phyloP scores from a whole-genome alignment of 2,888 invertebrate species.

The Mythimna ferrago region DNA sequence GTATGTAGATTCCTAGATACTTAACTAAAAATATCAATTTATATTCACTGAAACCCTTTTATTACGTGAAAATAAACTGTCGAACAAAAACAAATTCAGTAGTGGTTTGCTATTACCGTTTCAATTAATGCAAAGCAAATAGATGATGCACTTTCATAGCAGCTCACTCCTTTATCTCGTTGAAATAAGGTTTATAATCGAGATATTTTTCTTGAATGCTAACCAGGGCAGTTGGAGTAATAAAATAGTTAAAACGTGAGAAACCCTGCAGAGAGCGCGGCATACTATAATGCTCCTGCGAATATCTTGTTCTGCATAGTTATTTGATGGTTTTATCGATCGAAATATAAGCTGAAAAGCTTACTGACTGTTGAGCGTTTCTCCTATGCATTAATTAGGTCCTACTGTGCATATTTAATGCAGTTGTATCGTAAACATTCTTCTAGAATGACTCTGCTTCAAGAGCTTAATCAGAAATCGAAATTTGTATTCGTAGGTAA shows the following conservation, averaged over 20 bases:
- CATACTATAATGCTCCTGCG: slow-evolving; percentile 67
- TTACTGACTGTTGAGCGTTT: slow-evolving; percentile 34
- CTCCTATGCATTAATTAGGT: slow-evolving; percentile 29
- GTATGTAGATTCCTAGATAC: not conserved
- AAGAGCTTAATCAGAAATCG: not conserved
- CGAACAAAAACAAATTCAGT: slow-evolving; percentile 43
- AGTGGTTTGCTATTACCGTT: slow-evolving; percentile 49
- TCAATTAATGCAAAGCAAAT: slow-evolving; percentile 54
- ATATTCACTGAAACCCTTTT: slow-evolving; percentile 9
- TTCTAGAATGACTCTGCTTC: not conserved
- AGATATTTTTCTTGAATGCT: slow-evolving; percentile 24
- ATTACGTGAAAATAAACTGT: slow-evolving; percentile 31
- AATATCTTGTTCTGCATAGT: slow-evolving; percentile 75
- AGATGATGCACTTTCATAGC: slow-evolving; percentile 16
- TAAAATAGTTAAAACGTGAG: slow-evolving; percentile 82
- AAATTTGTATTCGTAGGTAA: not conserved
- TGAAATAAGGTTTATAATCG: slow-evolving; percentile 52
- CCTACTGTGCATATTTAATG: not conserved
- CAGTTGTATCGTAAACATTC: not conserved
- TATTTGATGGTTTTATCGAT: slow-evolving; percentile 65
- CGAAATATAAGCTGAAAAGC: slow-evolving; percentile 48
- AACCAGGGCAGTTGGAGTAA: slow-evolving; percentile 53
- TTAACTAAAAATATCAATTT: not conserved
- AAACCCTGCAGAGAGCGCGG: slow-evolving; percentile 77
- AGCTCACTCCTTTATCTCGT: slow-evolving; percentile 28